phyloP scores from a whole-genome alignment of 2,113 vertebrate species.

The Thermophis baileyi region DNA sequence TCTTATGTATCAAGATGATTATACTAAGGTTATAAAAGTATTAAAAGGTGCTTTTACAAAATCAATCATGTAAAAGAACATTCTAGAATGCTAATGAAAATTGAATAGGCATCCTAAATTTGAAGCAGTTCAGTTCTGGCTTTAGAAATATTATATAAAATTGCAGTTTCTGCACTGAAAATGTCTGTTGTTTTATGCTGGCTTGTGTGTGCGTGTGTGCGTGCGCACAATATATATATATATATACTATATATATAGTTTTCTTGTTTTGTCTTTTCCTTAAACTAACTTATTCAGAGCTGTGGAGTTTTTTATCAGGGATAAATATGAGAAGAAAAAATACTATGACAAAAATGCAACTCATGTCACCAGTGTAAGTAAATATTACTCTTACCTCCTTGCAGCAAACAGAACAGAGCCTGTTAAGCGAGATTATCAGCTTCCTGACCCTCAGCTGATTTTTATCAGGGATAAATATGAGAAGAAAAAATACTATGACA shows the following conservation, averaged over 20 bases:
- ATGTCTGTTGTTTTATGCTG: background rate
- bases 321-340: constrained; percentile 99
- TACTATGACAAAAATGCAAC: constrained; percentile 87
- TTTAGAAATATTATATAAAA: background rate
- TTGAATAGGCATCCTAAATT: background rate
- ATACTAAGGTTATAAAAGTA: background rate
- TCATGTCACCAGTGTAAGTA: constrained; percentile 85
- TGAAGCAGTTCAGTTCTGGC: background rate
- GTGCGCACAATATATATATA: no score
- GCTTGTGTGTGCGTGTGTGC: background rate
- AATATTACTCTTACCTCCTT: no score
- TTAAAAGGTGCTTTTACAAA: background rate
- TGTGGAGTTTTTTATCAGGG: constrained; percentile 98
- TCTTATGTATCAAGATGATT: background rate
- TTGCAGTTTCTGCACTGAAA: background rate
- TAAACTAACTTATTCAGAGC: constrained; percentile 83
- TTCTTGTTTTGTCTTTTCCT: constrained; percentile 65
- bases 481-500: constrained; percentile 95
- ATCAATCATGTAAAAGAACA: background rate
- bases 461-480: constrained; percentile 99
- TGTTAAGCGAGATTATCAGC: no score
- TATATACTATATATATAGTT: no score
- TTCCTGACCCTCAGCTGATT: no score
- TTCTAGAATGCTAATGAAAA: background rate
- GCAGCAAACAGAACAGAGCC: no score